Conservation (phyloP, 1,140 invertebrate genomes). For the Pogonus chalceus region DNA sequence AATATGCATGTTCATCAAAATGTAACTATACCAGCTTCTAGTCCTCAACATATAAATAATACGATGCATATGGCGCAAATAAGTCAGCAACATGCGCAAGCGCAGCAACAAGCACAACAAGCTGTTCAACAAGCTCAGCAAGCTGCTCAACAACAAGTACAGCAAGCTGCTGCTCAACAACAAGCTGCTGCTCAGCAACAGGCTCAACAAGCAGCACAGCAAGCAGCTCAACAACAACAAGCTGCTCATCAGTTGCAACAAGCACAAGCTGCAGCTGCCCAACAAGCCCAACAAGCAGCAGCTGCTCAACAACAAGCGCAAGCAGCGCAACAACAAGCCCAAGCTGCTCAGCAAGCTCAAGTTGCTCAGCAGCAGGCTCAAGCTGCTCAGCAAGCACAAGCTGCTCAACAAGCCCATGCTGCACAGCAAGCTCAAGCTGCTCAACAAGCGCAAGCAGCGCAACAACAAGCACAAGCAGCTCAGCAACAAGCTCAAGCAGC, state of each 20-base stretch:
- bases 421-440: slow-evolving; percentile 22
- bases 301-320: too few relatives aligned
- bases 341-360: slow-evolving; percentile 18
- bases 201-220: too few relatives aligned
- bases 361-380: slow-evolving; percentile 25
- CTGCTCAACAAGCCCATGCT: slow-evolving; percentile 24
- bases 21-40: slow-evolving; percentile 26
- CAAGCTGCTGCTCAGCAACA: too few relatives aligned
- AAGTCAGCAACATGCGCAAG: slow-evolving; percentile 30
- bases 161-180: slow-evolving; percentile 26
- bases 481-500: slow-evolving; percentile 31
- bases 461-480: slow-evolving; percentile 29
- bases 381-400: slow-evolving; percentile 28
- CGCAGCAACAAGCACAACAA: slow-evolving; percentile 32
- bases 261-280: too few relatives aligned
- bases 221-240: too few relatives aligned
- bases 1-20: slow-evolving; percentile 40
- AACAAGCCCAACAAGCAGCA: too few relatives aligned
- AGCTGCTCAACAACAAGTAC: slow-evolving; percentile 30
- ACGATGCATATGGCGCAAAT: slow-evolving; percentile 26
- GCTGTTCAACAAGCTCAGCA: too few relatives aligned
- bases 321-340: too few relatives aligned
- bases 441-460: slow-evolving; percentile 37
- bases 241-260: too few relatives aligned
- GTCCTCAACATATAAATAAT: slow-evolving; percentile 22